A percentile compares a stretch with the other conserved stretches of the same genome.
These are phyloP conservation scores for Drosophila macrospina DNA, from an alignment of 2,888 invertebrate genomes.

Conservation along the genomic window DNA sequence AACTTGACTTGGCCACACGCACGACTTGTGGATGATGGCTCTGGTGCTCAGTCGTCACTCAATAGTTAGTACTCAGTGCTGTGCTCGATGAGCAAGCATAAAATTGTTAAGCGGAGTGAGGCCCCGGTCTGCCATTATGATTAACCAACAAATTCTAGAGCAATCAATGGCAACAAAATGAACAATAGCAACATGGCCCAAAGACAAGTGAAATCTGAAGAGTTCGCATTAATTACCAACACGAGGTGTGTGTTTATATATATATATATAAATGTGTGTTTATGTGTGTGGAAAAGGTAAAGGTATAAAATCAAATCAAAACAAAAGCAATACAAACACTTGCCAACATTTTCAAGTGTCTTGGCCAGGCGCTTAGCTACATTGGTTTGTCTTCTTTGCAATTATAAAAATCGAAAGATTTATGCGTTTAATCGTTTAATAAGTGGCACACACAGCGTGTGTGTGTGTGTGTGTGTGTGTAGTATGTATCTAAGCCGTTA, in stretches of 20 bases:
- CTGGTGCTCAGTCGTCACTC: conserved; percentile 2
- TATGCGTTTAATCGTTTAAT: conserved; percentile 67
- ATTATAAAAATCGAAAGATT: conserved; percentile 47
- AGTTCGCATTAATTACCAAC: conserved; percentile 63
- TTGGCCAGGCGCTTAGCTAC: conserved; percentile 8
- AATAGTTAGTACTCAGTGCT: background rate
- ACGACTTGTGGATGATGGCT: conserved; percentile 30
- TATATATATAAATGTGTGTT: conserved; percentile 2
- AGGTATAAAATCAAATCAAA: conserved; percentile 44
- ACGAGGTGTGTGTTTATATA: background rate
- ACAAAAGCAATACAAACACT: conserved; percentile 45
- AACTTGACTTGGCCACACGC: conserved; percentile 69
- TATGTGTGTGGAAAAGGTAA: conserved; percentile 33
- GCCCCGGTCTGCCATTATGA: conserved; percentile 42
- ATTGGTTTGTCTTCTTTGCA: conserved; percentile 24
- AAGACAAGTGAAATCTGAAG: conserved; percentile 77
- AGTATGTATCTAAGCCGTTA: conserved; percentile 20
- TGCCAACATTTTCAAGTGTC: conserved; percentile 40
- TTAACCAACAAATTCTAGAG: conserved; percentile 76
- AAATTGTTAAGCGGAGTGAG: conserved; percentile 19
- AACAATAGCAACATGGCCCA: conserved; percentile 39
- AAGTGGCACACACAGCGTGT: conserved; percentile 72
- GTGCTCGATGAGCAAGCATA: conserved; percentile 54
- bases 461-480: no score
- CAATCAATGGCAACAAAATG: conserved; percentile 57